Percentiles rank a stretch among this genome's conserved stretches.
Evolutionary conservation across 2,888 invertebrate species (phyloP).

Genomic region (Leptopterna dolabrata): DNA sequence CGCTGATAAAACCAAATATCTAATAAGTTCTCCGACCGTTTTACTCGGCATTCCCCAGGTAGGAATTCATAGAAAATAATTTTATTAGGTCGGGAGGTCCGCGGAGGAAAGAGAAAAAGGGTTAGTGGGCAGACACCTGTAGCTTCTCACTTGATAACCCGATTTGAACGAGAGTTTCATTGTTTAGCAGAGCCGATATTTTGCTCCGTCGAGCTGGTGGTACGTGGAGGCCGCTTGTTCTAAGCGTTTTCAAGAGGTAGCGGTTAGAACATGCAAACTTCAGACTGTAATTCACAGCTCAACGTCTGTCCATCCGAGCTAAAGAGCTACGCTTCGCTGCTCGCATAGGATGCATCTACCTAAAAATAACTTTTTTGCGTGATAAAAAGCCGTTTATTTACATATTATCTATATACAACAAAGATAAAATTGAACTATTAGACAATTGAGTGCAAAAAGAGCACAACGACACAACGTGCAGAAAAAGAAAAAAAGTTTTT

Average conservation of each 20-base stretch:
- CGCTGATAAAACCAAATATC: no score
- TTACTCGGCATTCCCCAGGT: background rate
- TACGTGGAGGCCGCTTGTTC: background rate
- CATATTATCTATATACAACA: no score
- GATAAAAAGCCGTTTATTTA: no score
- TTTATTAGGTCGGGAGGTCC: background rate
- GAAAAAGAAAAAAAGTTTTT: no score
- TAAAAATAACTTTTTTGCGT: no score
- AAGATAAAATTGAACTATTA: no score
- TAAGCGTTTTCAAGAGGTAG: background rate
- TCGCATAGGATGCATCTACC: no score
- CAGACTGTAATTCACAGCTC: background rate
- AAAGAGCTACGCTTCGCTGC: no score
- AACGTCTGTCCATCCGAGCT: no score
- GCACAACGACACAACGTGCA: no score
- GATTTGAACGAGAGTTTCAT: slow-evolving; percentile 37
- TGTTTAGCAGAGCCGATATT: background rate
- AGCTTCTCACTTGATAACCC: slow-evolving; percentile 27
- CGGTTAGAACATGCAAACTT: background rate
- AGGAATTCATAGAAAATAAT: background rate
- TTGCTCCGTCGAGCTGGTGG: background rate
- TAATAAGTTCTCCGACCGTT: background rate
- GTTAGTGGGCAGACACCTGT: slow-evolving; percentile 13
- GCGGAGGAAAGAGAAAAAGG: background rate
- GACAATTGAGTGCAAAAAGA: no score